Conservation (phyloP, 2,888 invertebrate genomes). For the Stenotaenia linearis region DNA sequence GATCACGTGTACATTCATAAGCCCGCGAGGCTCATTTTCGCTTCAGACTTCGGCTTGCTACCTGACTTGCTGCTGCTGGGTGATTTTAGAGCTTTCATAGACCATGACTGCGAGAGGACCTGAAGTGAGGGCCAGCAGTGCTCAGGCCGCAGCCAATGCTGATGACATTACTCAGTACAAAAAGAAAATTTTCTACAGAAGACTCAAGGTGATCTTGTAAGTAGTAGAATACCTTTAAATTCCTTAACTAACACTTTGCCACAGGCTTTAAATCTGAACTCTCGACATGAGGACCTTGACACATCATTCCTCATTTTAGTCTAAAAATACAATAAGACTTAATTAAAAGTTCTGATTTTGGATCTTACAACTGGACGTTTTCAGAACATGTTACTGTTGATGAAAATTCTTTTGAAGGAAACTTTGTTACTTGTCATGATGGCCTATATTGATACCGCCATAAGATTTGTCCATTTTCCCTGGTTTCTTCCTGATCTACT, state of each 20-base stretch:
- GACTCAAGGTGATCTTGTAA: slow-evolving; percentile 24
- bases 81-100: neutral
- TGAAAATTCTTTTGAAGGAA: neutral
- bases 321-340: neutral
- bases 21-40: neutral
- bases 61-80: neutral
- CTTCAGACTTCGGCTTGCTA: neutral
- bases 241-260: neutral
- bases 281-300: neutral
- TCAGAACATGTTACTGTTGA: neutral
- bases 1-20: neutral
- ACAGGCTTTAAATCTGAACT: neutral
- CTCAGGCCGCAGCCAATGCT: neutral
- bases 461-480: neutral
- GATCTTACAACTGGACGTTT: neutral
- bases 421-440: neutral
- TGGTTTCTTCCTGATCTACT: neutral
- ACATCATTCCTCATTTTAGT: neutral
- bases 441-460: neutral
- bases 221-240: neutral
- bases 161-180: neutral
- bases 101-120: neutral
- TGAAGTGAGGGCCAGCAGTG: neutral
- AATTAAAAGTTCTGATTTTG: neutral
- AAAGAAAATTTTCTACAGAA: neutral